Evolutionary conservation across 2,797 vertebrate genomes (phyloP).

Genomic region (Crenuchus spilurus): DNA sequence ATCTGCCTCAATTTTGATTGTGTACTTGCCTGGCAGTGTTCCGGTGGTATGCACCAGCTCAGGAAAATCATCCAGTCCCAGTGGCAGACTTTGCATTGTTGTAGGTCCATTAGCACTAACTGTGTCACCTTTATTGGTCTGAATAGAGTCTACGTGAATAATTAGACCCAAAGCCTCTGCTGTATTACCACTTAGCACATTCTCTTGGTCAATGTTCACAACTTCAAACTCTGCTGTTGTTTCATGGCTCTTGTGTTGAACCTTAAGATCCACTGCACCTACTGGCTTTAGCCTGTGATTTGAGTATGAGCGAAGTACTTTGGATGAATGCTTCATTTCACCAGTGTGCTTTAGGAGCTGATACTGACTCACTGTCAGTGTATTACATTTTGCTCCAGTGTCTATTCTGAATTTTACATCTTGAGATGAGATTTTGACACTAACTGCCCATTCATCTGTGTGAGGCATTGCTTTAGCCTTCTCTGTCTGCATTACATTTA

Average conservation of each 20-base stretch:
- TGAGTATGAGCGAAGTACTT: conserved; percentile 21
- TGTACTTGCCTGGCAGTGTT: conserved; percentile 29
- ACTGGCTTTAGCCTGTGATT: conserved; percentile 41
- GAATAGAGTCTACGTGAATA: conserved; percentile 3
- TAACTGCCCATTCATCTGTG: conserved; percentile 28
- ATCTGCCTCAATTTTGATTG: conserved; percentile 31
- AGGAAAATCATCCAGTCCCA: conserved; percentile 40
- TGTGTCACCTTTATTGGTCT: too few species aligned
- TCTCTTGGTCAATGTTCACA: conserved; percentile 24
- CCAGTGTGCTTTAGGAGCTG: conserved; percentile 27
- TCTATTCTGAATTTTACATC: conserved; percentile 46
- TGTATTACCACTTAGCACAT: conserved; percentile 30
- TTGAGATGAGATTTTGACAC: conserved; percentile 22
- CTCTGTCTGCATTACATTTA: conserved; percentile 38
- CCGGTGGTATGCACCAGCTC: conserved; percentile 27
- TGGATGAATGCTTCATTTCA: conserved; percentile 29
- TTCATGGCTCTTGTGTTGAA: neutral
- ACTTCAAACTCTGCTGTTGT: neutral
- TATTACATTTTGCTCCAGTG: conserved; percentile 50
- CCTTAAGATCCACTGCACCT: neutral
- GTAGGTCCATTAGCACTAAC: too few species aligned
- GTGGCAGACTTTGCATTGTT: too few species aligned
- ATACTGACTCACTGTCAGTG: conserved; percentile 34
- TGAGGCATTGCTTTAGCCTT: too few species aligned
- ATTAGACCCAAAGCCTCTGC: conserved; percentile 34